Conservation (phyloP, 1,140 invertebrate genomes). For the Zaprionus gabonicus region DNA sequence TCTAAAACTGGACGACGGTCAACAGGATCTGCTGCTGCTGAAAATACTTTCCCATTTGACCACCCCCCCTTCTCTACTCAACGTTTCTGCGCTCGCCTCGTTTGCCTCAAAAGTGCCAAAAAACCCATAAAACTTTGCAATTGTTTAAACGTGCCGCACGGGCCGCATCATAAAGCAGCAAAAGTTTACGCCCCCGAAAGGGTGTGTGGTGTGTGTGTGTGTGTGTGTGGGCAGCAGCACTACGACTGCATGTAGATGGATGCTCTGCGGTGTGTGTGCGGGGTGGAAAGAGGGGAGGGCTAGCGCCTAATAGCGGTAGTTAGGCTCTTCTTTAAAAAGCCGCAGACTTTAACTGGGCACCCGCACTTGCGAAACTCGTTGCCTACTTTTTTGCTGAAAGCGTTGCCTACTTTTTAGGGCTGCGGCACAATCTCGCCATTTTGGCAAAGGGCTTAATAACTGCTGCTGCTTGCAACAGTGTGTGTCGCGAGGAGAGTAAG, state of each 20-base stretch:
- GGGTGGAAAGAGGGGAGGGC: not conserved
- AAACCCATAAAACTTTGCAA: constrained; percentile 68
- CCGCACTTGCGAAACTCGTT: constrained; percentile 40
- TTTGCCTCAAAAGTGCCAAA: constrained; percentile 29
- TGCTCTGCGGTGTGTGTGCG: not conserved
- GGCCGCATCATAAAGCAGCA: constrained; percentile 57
- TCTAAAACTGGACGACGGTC: constrained; percentile 1
- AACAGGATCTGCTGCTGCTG: not conserved
- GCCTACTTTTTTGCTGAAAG: constrained; percentile 64
- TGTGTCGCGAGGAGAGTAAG: too few relatives aligned
- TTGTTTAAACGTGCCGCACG: constrained; percentile 74
- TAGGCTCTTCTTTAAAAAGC: constrained; percentile 29
- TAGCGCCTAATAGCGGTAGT: not conserved
- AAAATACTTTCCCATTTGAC: not conserved
- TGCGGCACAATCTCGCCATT: constrained; percentile 1
- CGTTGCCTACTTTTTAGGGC: constrained; percentile 18
- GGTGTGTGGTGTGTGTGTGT: not conserved
- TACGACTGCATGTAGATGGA: constrained; percentile 3
- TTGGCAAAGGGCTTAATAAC: constrained; percentile 29
- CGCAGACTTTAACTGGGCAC: constrained; percentile 27
- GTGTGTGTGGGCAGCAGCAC: not conserved
- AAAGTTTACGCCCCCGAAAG: constrained; percentile 41
- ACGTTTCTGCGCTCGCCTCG: not conserved
- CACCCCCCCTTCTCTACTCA: not conserved
- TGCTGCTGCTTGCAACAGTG: constrained; percentile 4